Evolutionary conservation across 1,140 invertebrate genomes (phyloP), one percentile per base, ranked within the genome.

Genomic region (Meteorus sp.): DNA sequence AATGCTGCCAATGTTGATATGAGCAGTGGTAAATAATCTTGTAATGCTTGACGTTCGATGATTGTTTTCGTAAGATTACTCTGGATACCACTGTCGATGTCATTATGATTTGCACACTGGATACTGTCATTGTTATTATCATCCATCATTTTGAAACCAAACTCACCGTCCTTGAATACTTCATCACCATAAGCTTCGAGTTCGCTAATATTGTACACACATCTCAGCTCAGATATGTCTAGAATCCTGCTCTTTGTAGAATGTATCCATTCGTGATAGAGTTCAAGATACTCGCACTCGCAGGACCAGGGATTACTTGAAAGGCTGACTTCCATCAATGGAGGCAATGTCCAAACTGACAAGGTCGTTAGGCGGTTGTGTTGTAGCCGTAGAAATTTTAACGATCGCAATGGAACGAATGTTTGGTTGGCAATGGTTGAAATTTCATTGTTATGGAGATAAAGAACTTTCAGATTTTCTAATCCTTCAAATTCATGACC

Each of bases 221-320:
- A 88, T 56, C 84, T 82, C 39, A 91, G 75, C 57, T 82, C 82
- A 8, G 82, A 69, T 20, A 83, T 71, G 72, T 93, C 91, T 41
- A 75, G 75, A 0, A 92, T 86, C 19, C 63, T 68, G 15, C 85
- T 83, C 47, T 83, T 84, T 13, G 84, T 70, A 11, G 73, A 83
- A 41, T 83, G 82, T 55, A 89, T 83, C 86, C 91, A 95, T 68
- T 92, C 88, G 56, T 89, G 85, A 67, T 93, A 86, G 70, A 86
- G 84, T 69, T 89, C 86, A 6, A 89, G 85, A 70, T 91, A 93
- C 62, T 90, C 87, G 79, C 94, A 95, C 56, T 92, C 88, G 75
- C 94, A 95, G 23, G 87, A 88, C 92, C 92, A 96, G 2, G 90
- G 90, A 75, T 95, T 96, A 3, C 82, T 84, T 0, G 89, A 84